Base-by-base conservation (phyloP, 2,797 vertebrate species). In the Morus bassanus region DNA sequence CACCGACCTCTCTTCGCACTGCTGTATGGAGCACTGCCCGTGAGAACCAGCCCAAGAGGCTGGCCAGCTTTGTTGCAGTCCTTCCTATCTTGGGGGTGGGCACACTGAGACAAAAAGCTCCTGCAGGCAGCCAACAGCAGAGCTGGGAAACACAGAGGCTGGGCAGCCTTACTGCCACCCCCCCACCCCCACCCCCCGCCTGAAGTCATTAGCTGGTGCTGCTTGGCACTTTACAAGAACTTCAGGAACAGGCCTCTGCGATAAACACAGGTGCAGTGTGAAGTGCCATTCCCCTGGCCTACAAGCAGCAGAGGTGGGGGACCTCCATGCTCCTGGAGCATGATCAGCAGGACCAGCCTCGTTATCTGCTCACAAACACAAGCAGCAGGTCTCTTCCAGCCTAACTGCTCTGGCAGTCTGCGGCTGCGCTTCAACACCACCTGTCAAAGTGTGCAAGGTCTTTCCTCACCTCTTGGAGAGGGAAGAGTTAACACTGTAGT, bases 361-460 rank as follows among this genome's bases (percentile, higher is more conserved):
- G 31, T 11, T 27, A 46, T 28, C 56, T 41, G 61, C 73, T 68
- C 45, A 28, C 69, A 65, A 48, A 31, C 50, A 69, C 30, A 23
- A 33, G 46, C 13, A 50, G 56, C 69, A 80, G 39, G 33, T 82
- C 67, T 61, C 35, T 18, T 43, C 51, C 76, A 35, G 35, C 51
- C 64, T 11, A n/a, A 24, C 30, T 43, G 65, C 14, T 72, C 73
- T 11, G 33, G 18, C n/a, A 45, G 39, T 7, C 53, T 59, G 33
- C 1, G 1, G n/a, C 45, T 0, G 0, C 7, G 3, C 28, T 37
- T 43, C 72, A 35, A 30, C 12, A 13, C 1, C 9, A 30, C 23
- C 27, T 10, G 11, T 13, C 72, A 54, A 14, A 35, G 24, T 0
- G 5, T 59, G 30, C 57, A 73, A 80, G 59, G 70, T 35, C 50